Evolutionary conservation across 1,140 invertebrate genomes (phyloP).

Genomic region (Schlechtendalia chinensis): DNA sequence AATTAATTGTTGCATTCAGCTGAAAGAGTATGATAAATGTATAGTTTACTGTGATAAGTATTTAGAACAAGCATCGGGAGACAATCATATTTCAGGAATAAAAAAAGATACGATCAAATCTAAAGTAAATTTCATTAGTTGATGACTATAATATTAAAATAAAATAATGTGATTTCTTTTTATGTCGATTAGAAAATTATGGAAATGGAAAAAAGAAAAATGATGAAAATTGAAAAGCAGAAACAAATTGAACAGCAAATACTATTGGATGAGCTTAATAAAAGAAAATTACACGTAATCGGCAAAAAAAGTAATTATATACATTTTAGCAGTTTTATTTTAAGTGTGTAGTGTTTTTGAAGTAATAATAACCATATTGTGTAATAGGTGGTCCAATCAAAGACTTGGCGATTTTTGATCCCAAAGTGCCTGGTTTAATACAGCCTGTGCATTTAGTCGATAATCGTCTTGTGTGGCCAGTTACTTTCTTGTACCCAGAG

Average conservation of each 20-base stretch:
- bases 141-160: not conserved
- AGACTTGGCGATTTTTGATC: constrained; percentile 51
- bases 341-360: not conserved
- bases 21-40: constrained; percentile 71
- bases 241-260: constrained; percentile 53
- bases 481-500: constrained; percentile 82
- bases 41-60: constrained; percentile 72
- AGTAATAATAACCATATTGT: not conserved
- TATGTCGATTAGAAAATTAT: constrained; percentile 54
- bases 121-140: constrained; percentile 56
- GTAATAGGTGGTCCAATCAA: constrained; percentile 21
- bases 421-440: constrained; percentile 64
- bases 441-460: constrained; percentile 63
- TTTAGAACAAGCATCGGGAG: constrained; percentile 61
- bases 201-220: constrained; percentile 57
- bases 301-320: constrained; percentile 14
- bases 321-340: not conserved
- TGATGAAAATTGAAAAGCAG: constrained; percentile 15
- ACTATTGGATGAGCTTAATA: constrained; percentile 37
- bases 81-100: constrained; percentile 63
- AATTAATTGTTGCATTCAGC: constrained; percentile 69
- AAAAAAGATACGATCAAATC: constrained; percentile 61
- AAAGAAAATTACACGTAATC: constrained; percentile 39
- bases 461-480: constrained; percentile 73
- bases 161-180: not conserved